Percentiles rank a stretch among this genome's conserved stretches.
Conservation (phyloP, 2,113 vertebrate species). For the Eudyptes chrysolophus region DNA sequence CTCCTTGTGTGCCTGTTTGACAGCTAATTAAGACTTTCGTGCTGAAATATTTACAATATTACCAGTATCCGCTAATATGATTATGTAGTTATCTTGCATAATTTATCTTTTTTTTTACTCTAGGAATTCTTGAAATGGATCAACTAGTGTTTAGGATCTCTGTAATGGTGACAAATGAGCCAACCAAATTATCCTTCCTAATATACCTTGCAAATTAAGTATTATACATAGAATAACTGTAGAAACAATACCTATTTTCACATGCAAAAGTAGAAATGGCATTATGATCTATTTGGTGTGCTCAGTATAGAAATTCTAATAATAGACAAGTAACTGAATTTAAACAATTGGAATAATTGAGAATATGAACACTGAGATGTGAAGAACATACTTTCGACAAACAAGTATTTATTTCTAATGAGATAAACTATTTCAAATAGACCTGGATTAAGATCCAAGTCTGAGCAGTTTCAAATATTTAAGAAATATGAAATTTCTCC, state of each 20-base stretch:
- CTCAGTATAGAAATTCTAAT: background rate
- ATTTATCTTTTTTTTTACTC: background rate
- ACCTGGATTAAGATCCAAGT: background rate
- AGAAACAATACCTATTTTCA: background rate
- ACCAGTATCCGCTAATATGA: background rate
- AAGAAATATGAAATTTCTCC: background rate
- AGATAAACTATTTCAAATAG: background rate
- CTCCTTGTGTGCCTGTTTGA: background rate
- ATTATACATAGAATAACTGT: background rate
- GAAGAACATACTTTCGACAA: background rate
- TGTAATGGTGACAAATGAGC: background rate
- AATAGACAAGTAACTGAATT: background rate
- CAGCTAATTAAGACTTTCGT: background rate
- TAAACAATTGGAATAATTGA: background rate
- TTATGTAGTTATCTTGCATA: background rate
- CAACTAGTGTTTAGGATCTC: background rate
- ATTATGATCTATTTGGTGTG: background rate
- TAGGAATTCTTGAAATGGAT: background rate
- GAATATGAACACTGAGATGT: background rate
- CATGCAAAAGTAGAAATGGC: background rate
- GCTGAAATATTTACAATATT: background rate
- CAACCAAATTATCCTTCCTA: background rate
- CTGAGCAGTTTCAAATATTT: background rate
- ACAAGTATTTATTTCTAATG: background rate
- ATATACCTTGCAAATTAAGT: background rate